Evolutionary conservation across 2,113 vertebrate species (phyloP).

Genomic region (Alces alces): DNA sequence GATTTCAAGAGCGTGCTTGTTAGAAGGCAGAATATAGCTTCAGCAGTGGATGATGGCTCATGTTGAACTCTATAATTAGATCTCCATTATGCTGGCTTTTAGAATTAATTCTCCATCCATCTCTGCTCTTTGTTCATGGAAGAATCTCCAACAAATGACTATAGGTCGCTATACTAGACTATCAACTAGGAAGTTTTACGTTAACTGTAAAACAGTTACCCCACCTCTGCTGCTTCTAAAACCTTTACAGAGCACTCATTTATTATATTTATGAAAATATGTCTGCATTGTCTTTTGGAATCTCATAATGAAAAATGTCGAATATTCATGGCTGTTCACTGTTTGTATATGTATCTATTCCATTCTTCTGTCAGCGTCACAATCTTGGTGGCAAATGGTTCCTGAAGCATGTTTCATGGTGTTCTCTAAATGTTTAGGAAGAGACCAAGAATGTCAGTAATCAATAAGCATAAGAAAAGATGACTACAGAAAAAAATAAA

Average conservation of each 20-base stretch:
- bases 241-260: background rate
- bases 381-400: background rate
- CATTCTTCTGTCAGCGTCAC: background rate
- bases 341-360: background rate
- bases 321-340: too few species aligned
- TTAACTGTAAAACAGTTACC: background rate
- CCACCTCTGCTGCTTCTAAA: background rate
- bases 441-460: background rate
- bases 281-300: background rate
- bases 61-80: background rate
- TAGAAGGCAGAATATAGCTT: background rate
- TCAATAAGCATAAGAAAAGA: background rate
- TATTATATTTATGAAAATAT: background rate
- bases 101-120: background rate
- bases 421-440: background rate
- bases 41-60: background rate
- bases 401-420: background rate
- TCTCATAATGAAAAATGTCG: background rate
- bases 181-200: background rate
- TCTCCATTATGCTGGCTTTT: background rate
- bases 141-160: background rate
- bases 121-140: background rate
- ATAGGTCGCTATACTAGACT: background rate
- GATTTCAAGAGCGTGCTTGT: background rate
- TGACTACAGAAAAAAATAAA: background rate